A percentile compares a stretch with the other conserved stretches of the same genome.
Evolutionary conservation across 2,888 invertebrate genomes (phyloP).

Genomic region (Ethmia dodecea): DNA sequence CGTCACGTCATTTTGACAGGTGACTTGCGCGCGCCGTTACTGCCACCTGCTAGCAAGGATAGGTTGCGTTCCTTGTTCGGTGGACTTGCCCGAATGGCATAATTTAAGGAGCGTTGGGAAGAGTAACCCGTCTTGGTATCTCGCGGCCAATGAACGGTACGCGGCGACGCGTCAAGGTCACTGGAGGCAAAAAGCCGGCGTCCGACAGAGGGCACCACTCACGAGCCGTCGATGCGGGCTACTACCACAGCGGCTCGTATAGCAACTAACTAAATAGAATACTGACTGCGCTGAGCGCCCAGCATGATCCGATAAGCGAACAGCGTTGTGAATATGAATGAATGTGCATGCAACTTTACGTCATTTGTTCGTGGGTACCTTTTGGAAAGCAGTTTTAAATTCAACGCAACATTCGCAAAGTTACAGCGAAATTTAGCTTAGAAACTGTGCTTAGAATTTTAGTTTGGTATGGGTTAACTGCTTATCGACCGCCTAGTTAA

Average conservation of each 20-base stretch:
- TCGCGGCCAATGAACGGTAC: slow-evolving; percentile 69
- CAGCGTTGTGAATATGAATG: slow-evolving; percentile 62
- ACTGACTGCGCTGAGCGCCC: slow-evolving; percentile 21
- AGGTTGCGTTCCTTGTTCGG: slow-evolving; percentile 36
- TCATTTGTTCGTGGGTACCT: no score
- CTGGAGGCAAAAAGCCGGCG: slow-evolving; percentile 42
- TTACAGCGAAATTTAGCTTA: no score
- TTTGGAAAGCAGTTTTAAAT: no score
- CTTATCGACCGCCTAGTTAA: no score
- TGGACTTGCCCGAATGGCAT: slow-evolving; percentile 48
- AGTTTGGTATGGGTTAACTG: no score
- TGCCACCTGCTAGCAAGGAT: slow-evolving; percentile 40
- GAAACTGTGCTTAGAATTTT: no score
- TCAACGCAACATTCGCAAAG: no score
- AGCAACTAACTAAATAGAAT: slow-evolving; percentile 69
- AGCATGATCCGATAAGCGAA: slow-evolving; percentile 70
- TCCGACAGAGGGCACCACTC: slow-evolving; percentile 55
- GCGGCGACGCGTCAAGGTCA: slow-evolving; percentile 64
- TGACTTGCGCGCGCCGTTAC: slow-evolving; percentile 50
- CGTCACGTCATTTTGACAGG: slow-evolving; percentile 70
- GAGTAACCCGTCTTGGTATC: slow-evolving; percentile 49
- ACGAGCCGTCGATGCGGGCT: slow-evolving; percentile 43
- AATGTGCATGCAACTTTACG: slow-evolving; percentile 44
- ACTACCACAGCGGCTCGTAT: slow-evolving; percentile 61
- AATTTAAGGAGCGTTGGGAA: slow-evolving; percentile 43